Evolutionary conservation across 2,888 invertebrate genomes (phyloP), one percentile per base, ranked within the genome.

Genomic region (Campaea margaritaria): DNA sequence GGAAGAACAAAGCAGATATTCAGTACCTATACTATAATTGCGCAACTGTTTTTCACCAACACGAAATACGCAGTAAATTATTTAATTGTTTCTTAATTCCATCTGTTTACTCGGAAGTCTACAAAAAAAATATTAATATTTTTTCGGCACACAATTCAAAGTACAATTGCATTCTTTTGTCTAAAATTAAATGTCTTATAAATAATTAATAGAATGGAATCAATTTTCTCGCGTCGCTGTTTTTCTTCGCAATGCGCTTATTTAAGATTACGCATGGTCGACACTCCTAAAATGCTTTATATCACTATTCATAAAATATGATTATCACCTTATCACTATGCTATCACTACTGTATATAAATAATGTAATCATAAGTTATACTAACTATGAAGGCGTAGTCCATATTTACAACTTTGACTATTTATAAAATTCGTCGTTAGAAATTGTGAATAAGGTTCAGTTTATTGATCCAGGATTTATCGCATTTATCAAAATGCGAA

Each of bases 221-320:
- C 27, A 28, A 2, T 14, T 9, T 10, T 15, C 15, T 9, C 39
- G 5, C 5, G 0, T 43, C 21, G n/a, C 12, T 27, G 16, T 31
- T 28, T 31, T 50, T 42, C 41, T 31, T 39, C 45, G 28, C 28
- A 46, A 31, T 31, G 46, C 38, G 38, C 41, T 28, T 28, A 38
- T 21, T n/a, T 36, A 27, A 31, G 34, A 45, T 38, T 27, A 21
- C 8, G 12, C 16, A 38, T 52, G 43, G 11, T 14, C 28, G 42
- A 41, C 41, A 42, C 41, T 2, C 5, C 12, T 12, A 15, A 14
- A 21, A 0, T 21, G 15, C 14, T 48, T 36, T 31, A 0, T n/a
- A 39, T 45, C 45, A 34, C 50, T 31, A 10, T 39, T 45, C 34
- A 50, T 39, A 39, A n/a, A n/a, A n/a, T n/a, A n/a, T n/a, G n/a